Evolutionary conservation across 2,888 invertebrate genomes (phyloP).

Genomic region (Watsonalla cultraria): DNA sequence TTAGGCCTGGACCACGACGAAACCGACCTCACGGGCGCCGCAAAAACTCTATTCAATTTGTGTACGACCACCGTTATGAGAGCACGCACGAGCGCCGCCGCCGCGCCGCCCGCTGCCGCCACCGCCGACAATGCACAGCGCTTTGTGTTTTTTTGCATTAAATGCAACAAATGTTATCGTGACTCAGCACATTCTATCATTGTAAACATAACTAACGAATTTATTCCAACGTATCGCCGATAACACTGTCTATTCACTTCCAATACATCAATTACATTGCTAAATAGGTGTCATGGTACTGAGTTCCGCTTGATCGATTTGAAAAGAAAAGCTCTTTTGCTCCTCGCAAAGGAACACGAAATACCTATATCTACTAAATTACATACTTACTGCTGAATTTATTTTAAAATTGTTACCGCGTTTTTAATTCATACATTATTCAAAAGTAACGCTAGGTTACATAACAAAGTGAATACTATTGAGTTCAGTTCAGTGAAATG

Average conservation of each 20-base stretch:
- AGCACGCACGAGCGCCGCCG: constrained; percentile 58
- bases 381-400: neutral
- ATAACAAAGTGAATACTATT: neutral
- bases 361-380: neutral
- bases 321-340: constrained; percentile 17
- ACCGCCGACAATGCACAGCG: constrained; percentile 29
- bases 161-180: constrained; percentile 58
- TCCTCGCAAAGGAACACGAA: neutral
- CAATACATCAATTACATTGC: constrained; percentile 51
- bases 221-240: constrained; percentile 54
- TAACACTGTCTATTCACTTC: constrained; percentile 47
- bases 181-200: constrained; percentile 56
- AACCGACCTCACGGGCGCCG: constrained; percentile 43
- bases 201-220: constrained; percentile 63
- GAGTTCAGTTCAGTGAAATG: neutral
- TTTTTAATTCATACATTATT: neutral
- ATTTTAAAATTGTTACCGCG: neutral
- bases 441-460: neutral
- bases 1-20: constrained; percentile 52
- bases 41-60: constrained; percentile 66
- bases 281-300: constrained; percentile 32
- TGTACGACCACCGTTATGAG: constrained; percentile 62
- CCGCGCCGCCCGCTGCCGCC: constrained; percentile 26
- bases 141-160: constrained; percentile 63
- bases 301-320: constrained; percentile 34